Evolutionary conservation across 2,113 vertebrate genomes (phyloP).

Genomic region (Nothobranchius kuhntae): DNA sequence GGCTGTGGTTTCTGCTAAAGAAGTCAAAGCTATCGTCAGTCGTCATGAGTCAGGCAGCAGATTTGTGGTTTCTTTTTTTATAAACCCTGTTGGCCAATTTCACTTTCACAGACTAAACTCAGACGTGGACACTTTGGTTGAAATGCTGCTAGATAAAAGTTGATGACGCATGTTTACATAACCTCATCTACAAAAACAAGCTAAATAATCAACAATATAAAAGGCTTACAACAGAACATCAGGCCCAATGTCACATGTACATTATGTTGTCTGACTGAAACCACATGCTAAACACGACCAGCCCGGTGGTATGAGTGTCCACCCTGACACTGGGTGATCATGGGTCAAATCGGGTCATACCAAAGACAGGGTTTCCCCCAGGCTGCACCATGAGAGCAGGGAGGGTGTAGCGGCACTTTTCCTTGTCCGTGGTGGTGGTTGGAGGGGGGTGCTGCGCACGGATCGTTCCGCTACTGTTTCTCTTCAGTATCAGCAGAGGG

Average conservation of each 20-base stretch:
- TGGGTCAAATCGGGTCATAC: no score
- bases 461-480: no score
- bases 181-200: constrained; percentile 2
- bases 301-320: no score
- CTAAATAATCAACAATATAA: background rate
- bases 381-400: no score
- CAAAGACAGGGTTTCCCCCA: no score
- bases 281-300: background rate
- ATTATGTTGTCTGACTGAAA: background rate
- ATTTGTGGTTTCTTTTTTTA: constrained; percentile 35
- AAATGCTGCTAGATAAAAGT: background rate
- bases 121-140: background rate
- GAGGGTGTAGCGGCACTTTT: no score
- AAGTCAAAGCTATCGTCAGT: constrained; percentile 34
- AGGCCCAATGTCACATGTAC: background rate
- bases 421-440: no score
- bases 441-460: no score
- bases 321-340: no score
- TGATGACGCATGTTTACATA: constrained; percentile 7
- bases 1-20: constrained; percentile 22
- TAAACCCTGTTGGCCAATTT: constrained; percentile 11
- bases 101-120: constrained; percentile 30
- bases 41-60: constrained; percentile 34
- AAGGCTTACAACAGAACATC: background rate
- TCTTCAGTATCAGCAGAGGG: no score